Evolutionary conservation across 2,888 invertebrate genomes (phyloP).

Genomic region (Rapana venosa): DNA sequence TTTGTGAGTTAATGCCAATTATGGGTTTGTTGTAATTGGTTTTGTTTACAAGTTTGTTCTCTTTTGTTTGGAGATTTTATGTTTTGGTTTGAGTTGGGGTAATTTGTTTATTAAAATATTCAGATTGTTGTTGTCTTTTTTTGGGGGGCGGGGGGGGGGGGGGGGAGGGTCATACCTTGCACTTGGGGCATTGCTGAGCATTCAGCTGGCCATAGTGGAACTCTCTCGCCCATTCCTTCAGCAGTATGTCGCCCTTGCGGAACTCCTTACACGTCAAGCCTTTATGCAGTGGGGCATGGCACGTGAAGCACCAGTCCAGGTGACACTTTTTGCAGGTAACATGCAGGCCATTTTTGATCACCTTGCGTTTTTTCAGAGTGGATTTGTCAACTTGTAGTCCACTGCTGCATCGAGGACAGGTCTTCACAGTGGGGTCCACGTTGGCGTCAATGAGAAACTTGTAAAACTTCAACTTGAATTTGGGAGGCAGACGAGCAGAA

Average conservation of each 20-base stretch:
- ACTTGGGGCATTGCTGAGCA: slow-evolving; percentile 79
- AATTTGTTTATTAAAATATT: too few species aligned
- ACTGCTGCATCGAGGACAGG: slow-evolving; percentile 78
- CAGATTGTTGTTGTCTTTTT: too few species aligned
- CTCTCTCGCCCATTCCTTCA: slow-evolving; percentile 78
- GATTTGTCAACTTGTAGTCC: slow-evolving; percentile 52
- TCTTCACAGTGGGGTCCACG: slow-evolving; percentile 75
- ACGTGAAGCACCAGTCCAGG: slow-evolving; percentile 78
- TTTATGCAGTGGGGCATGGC: slow-evolving; percentile 78
- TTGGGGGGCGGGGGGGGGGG: too few species aligned
- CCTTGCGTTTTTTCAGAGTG: slow-evolving; percentile 42
- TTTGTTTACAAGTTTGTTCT: too few species aligned
- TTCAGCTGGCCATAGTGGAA: slow-evolving; percentile 76
- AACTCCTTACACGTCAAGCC: slow-evolving; percentile 76
- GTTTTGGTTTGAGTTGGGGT: too few species aligned
- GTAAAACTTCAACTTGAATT: slow-evolving; percentile 73
- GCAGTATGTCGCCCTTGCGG: slow-evolving; percentile 76
- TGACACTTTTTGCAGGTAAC: slow-evolving; percentile 75
- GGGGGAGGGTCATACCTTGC: slow-evolving; percentile 77
- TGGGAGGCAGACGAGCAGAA: slow-evolving; percentile 65
- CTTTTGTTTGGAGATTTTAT: too few species aligned
- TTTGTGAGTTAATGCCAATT: too few species aligned
- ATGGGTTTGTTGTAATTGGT: too few species aligned
- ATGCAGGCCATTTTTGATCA: slow-evolving; percentile 47
- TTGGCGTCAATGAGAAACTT: slow-evolving; percentile 75